Base-by-base conservation (phyloP, 2,888 invertebrate species). In the Caenorhabditis uteleia region DNA sequence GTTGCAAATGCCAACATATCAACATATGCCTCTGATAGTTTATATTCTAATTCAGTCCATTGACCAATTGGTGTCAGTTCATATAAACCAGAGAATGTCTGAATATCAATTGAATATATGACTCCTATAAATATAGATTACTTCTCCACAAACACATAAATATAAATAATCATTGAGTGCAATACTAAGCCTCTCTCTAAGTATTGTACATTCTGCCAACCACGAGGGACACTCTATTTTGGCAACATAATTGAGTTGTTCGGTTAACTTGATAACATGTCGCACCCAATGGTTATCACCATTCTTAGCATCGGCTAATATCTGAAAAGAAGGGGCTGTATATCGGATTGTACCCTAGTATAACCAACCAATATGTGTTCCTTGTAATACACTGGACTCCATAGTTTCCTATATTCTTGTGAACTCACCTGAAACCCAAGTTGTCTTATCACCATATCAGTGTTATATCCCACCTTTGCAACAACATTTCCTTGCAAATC, bases 21-120 rank as follows among this genome's bases (percentile, higher is more conserved):
- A 12, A 57, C 46, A 33, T 61, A 75, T 6, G 70, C 68, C 26
- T 75, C 75, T 0, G 68, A 69, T 23, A 70, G 54, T 65, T 69
- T 68, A 57, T 68, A 75, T n/a, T 73, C 62, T 8, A 75, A 20
- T 38, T 75, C 73, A 0, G 70, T 71, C 75, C 75, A 75, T 51
- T 69, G 68, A 2, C 75, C 69, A 31, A 68, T 58, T 1, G 75
- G 70, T 0, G 68, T 59, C 23, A 75, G 39, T 31, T 75, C 75
- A 48, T 73, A 75, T 20, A 75, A 42, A 14, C 65, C 73, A n/a
- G 75, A 73, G 47, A 69, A 73, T 2, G 56, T 69, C 70, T 74
- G 51, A 23, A 61, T 31, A 42, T 26, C 7, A 16, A 8, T 21
- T 40, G 25, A 26, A 44, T 49, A 23, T 8, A 3, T 12, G 2